A percentile compares a stretch with the other conserved stretches of the same genome.
Conservation (phyloP, 2,888 invertebrate species). For the Timema cristinae region DNA sequence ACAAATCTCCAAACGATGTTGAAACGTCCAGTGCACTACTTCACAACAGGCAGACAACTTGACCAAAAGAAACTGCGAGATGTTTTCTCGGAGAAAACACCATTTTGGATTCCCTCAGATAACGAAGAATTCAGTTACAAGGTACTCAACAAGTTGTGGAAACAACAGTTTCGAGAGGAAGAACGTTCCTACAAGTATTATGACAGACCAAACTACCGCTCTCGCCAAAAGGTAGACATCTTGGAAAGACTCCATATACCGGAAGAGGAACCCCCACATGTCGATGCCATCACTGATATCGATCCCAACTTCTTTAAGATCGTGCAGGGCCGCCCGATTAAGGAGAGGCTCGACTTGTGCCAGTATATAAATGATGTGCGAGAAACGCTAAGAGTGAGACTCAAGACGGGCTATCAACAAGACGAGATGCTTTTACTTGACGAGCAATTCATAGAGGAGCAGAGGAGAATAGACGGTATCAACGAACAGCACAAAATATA, state of each 20-base stretch:
- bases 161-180: conserved; percentile 2
- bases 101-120: conserved; percentile 46
- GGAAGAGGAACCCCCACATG: conserved; percentile 42
- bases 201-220: conserved; percentile 16
- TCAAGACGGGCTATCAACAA: conserved; percentile 44
- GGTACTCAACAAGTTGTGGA: conserved; percentile 37
- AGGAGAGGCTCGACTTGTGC: conserved; percentile 54
- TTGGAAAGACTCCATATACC: conserved; percentile 44
- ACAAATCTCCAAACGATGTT: not conserved
- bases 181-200: not conserved
- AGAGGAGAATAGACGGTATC: not conserved
- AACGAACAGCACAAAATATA: conserved; percentile 48
- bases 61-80: conserved; percentile 37
- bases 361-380: conserved; percentile 55
- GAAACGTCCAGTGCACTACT: conserved; percentile 37
- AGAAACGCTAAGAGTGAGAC: conserved; percentile 49
- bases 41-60: conserved; percentile 39
- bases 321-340: conserved; percentile 57
- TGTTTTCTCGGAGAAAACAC: conserved; percentile 44
- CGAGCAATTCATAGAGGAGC: conserved; percentile 12
- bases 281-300: conserved; percentile 54
- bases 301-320: conserved; percentile 62
- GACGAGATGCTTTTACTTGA: conserved; percentile 20
- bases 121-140: conserved; percentile 46
- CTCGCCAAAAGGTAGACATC: conserved; percentile 21